A percentile compares a stretch with the other conserved stretches of the same genome.
Evolutionary conservation across 2,888 invertebrate species (phyloP).

Genomic region (Galeruca laticollis): DNA sequence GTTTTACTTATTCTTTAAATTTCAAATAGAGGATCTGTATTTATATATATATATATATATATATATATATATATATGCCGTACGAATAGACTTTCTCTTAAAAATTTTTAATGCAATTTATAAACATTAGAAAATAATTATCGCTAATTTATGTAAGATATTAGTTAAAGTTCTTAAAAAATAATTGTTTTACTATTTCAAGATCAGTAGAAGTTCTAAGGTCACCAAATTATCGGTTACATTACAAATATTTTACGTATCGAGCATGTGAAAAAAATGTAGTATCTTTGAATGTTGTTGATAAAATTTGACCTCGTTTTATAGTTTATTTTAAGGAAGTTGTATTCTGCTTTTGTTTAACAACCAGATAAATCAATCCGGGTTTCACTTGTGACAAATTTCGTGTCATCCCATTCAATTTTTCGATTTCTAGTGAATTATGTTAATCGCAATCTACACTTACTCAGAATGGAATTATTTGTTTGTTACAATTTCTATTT

Average conservation of each 20-base stretch:
- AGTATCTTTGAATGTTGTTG: constrained; percentile 3
- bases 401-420: not conserved
- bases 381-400: not conserved
- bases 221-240: not conserved
- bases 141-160: not conserved
- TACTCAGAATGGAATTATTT: too few species aligned
- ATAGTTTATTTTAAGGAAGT: constrained; percentile 13
- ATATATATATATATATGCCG: too few species aligned
- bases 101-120: too few species aligned
- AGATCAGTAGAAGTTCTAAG: constrained; percentile 13
- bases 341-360: constrained; percentile 8
- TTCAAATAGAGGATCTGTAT: too few species aligned
- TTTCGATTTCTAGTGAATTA: not conserved
- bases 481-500: too few species aligned
- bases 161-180: not conserved
- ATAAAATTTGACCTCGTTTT: constrained; percentile 12
- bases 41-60: too few species aligned
- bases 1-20: too few species aligned
- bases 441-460: not conserved
- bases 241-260: constrained; percentile 9
- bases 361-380: not conserved
- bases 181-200: constrained; percentile 9
- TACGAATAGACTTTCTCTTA: too few species aligned
- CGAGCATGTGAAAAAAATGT: constrained; percentile 1
- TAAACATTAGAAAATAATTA: too few species aligned